Evolutionary conservation across 2,797 vertebrate species (phyloP).

Genomic region (Chelonia mydas): DNA sequence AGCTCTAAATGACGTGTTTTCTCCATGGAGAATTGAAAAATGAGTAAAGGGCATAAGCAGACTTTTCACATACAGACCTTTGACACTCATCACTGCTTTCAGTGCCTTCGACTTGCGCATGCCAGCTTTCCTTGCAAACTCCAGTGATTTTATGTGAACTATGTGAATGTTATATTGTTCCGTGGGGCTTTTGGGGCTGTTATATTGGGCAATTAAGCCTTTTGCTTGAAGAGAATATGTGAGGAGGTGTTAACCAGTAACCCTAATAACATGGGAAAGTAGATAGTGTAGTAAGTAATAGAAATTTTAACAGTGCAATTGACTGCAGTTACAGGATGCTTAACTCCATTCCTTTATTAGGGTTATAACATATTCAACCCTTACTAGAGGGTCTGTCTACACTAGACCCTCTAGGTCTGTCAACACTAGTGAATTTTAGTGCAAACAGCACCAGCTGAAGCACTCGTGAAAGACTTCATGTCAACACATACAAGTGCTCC

Average conservation of each 20-base stretch:
- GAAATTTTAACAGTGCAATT: background rate
- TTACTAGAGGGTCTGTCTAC: background rate
- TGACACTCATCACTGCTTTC: background rate
- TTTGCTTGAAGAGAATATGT: slow-evolving; percentile 28
- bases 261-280: background rate
- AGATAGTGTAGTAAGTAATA: background rate
- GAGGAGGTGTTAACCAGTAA: background rate
- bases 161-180: slow-evolving; percentile 17
- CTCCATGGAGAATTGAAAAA: background rate
- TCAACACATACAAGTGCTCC: background rate
- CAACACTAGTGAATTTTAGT: background rate
- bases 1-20: background rate
- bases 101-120: background rate
- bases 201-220: slow-evolving; percentile 73
- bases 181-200: slow-evolving; percentile 74
- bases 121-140: background rate
- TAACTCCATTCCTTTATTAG: background rate
- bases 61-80: background rate
- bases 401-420: background rate
- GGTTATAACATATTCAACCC: background rate
- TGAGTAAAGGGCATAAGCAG: background rate
- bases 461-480: background rate
- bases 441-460: background rate
- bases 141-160: slow-evolving; percentile 44
- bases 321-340: background rate